Percentiles rank a stretch among this genome's conserved stretches.
Evolutionary conservation across 2,797 vertebrate species (phyloP).

Genomic region (Pseudocheirus occidentalis): DNA sequence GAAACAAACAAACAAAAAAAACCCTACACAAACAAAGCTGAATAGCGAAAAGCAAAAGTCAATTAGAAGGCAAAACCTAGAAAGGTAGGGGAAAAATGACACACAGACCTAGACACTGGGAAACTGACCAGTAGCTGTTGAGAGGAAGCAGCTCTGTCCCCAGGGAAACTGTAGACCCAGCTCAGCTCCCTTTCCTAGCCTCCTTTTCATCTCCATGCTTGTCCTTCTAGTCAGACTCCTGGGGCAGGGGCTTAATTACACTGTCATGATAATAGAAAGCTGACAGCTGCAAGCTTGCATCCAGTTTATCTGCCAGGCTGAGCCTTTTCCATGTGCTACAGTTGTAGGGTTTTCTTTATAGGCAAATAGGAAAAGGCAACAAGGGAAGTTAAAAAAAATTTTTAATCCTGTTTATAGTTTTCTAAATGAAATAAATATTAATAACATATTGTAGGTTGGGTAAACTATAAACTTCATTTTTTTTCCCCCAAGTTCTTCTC

Average conservation of each 20-base stretch:
- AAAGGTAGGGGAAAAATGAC: constrained; percentile 35
- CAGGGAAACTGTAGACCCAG: not conserved
- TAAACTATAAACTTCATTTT: constrained; percentile 49
- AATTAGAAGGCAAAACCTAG: not conserved
- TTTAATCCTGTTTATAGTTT: constrained; percentile 5
- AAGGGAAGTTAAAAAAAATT: not conserved
- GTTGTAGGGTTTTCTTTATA: not conserved
- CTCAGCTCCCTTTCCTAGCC: not conserved
- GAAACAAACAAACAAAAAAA: not conserved
- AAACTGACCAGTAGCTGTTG: not conserved
- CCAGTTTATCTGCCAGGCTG: not conserved
- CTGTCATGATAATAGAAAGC: constrained; percentile 36
- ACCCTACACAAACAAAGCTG: not conserved
- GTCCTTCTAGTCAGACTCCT: constrained; percentile 3
- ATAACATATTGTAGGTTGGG: constrained; percentile 5
- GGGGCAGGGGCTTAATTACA: constrained; percentile 50
- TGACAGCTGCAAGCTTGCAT: constrained; percentile 34
- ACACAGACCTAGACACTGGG: constrained; percentile 20
- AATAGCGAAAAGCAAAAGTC: constrained; percentile 41
- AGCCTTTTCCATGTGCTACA: not conserved
- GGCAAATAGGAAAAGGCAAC: not conserved
- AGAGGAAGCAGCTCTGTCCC: constrained; percentile 24
- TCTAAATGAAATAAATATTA: not conserved
- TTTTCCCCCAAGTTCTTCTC: constrained; percentile 12
- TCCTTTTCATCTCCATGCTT: not conserved